Evolutionary conservation across 2,888 invertebrate genomes (phyloP).

Genomic region (Scaptomyza tumidula): DNA sequence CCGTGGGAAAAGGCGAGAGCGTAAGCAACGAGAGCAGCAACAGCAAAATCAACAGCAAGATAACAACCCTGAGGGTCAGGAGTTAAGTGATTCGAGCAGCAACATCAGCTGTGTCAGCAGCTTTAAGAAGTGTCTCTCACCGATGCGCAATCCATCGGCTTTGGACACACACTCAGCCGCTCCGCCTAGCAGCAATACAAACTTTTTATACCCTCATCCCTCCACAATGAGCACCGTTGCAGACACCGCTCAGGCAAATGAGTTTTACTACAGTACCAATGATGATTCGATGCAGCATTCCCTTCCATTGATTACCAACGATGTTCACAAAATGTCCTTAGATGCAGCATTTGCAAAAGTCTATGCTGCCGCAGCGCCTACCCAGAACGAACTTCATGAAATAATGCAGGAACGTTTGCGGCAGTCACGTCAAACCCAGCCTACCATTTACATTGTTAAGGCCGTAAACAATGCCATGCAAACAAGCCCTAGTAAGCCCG

Average conservation of each 20-base stretch:
- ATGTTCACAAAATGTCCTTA: conserved; percentile 21
- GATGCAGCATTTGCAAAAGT: conserved; percentile 63
- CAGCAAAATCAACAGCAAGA: conserved; percentile 2
- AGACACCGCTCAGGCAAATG: not conserved
- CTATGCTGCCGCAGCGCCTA: conserved; percentile 62
- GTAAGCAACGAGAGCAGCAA: conserved; percentile 26
- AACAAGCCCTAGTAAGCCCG: no score
- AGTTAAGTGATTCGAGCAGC: conserved; percentile 21
- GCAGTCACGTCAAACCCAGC: conserved; percentile 78
- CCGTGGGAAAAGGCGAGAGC: conserved; percentile 43
- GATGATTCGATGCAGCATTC: not conserved
- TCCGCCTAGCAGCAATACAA: not conserved
- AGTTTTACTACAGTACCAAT: conserved; percentile 26
- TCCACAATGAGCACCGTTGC: not conserved
- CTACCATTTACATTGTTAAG: conserved; percentile 81
- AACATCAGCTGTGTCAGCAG: conserved; percentile 23
- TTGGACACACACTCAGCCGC: not conserved
- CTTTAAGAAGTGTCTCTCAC: not conserved
- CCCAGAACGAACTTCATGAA: conserved; percentile 45
- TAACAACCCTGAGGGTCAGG: conserved; percentile 4
- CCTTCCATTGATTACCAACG: not conserved
- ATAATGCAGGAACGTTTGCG: conserved; percentile 70
- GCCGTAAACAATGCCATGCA: conserved; percentile 49
- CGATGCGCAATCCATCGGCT: conserved; percentile 16
- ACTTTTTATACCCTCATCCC: conserved; percentile 2